These are phyloP conservation scores for Girardinus metallicus DNA, from an alignment of 2,797 vertebrate genomes.

Conservation along the genomic window DNA sequence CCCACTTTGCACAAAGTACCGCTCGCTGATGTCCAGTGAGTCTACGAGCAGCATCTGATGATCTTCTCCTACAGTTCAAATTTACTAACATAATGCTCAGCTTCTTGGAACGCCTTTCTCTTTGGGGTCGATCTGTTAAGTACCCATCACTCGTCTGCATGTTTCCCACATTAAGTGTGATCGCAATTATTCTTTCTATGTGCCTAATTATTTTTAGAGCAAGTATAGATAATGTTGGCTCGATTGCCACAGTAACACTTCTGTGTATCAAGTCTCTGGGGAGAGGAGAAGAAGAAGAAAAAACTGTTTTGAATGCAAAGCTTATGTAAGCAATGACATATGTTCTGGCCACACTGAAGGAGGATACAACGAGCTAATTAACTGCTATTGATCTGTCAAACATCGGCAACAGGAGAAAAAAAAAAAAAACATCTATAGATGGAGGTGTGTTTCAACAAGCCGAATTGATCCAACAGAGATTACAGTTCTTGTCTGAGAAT, in stretches of 20 bases:
- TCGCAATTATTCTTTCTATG: background rate
- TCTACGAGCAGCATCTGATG: background rate
- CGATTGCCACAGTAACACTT: background rate
- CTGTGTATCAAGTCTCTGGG: background rate
- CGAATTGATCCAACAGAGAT: conserved; percentile 50
- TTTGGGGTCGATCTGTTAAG: background rate
- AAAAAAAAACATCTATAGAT: conserved; percentile 10
- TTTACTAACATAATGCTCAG: background rate
- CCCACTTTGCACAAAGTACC: background rate
- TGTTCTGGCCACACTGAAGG: background rate
- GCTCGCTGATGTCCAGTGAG: background rate
- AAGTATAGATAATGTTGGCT: background rate
- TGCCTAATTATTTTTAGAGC: background rate
- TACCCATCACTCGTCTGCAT: background rate
- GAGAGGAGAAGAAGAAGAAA: background rate
- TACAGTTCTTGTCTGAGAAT: conserved; percentile 47
- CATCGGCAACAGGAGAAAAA: conserved; percentile 20
- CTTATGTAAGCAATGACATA: background rate
- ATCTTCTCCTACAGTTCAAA: background rate
- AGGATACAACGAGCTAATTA: background rate
- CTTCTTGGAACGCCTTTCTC: background rate
- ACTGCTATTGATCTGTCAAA: conserved; percentile 15
- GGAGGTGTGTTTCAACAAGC: conserved; percentile 39
- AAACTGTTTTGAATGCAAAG: background rate
- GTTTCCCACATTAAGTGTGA: background rate